Conservation (phyloP, 2,113 vertebrate genomes). For the Dinomys branickii region DNA sequence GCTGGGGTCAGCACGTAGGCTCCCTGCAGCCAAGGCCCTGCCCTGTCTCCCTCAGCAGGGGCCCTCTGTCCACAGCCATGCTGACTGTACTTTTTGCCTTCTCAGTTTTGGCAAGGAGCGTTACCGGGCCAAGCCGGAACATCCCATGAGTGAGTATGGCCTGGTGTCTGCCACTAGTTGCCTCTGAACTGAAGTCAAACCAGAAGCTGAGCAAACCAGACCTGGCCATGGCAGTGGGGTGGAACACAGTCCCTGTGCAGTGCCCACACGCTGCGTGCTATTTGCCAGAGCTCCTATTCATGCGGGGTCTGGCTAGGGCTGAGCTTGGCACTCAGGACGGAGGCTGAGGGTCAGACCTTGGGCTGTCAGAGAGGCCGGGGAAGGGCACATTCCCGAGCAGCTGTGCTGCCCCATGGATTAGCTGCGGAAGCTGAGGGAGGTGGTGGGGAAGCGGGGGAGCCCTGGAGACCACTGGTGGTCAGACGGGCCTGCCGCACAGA, state of each 20-base stretch:
- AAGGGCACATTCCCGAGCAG: neutral
- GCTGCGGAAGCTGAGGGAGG: neutral
- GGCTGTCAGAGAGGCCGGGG: neutral
- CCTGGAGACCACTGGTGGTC: neutral
- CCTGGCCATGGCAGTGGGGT: neutral
- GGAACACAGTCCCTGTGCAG: neutral
- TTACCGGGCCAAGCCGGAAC: slow-evolving; percentile 92
- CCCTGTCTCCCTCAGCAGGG: rapidly evolving
- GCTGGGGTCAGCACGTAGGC: neutral
- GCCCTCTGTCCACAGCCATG: neutral
- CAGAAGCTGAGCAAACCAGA: neutral
- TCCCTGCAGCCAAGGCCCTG: neutral
- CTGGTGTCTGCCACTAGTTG: neutral
- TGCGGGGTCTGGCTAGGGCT: neutral
- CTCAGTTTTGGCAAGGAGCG: slow-evolving; percentile 95
- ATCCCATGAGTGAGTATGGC: slow-evolving; percentile 94
- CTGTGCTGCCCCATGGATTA: neutral
- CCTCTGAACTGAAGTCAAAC: neutral
- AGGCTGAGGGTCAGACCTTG: neutral
- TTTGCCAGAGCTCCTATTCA: neutral
- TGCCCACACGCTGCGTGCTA: neutral
- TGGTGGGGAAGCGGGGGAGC: neutral
- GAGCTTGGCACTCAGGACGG: neutral
- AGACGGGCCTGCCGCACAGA: neutral
- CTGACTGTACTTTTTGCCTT: slow-evolving; percentile 64